A percentile compares a stretch with the other conserved stretches of the same genome.
phyloP scores from a whole-genome alignment of 2,888 invertebrate species.

The Hecatera dysodea region DNA sequence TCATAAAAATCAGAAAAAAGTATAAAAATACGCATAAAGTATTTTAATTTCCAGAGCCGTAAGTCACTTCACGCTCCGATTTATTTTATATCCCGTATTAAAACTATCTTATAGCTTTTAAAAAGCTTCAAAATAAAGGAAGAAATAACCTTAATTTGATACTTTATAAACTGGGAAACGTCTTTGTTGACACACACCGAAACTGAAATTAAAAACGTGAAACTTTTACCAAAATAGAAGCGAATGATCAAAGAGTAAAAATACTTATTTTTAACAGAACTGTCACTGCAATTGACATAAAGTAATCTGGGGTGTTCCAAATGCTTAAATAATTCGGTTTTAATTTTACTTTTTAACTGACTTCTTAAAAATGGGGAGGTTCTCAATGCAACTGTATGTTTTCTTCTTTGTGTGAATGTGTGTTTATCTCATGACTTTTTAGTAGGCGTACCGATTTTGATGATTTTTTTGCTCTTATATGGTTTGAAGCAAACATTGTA shows the following conservation, averaged over 20 bases:
- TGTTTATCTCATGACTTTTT: too few species aligned
- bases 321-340: conserved; percentile 25
- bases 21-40: conserved; percentile 19
- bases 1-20: neutral
- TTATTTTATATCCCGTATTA: neutral
- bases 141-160: conserved; percentile 27
- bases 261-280: conserved; percentile 29
- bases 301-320: conserved; percentile 12
- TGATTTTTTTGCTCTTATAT: neutral
- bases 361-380: too few species aligned
- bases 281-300: conserved; percentile 46
- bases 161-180: conserved; percentile 37
- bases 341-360: too few species aligned
- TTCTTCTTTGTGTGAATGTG: too few species aligned
- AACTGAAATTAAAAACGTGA: conserved; percentile 35
- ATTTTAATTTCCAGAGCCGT: neutral
- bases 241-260: conserved; percentile 34
- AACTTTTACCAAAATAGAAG: conserved; percentile 51
- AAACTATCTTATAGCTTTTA: conserved; percentile 18
- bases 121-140: conserved; percentile 22
- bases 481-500: neutral
- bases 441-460: too few species aligned
- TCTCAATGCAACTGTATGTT: too few species aligned
- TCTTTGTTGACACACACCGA: conserved; percentile 41
- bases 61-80: conserved; percentile 34